Evolutionary conservation across 2,888 invertebrate genomes (phyloP).

Genomic region (Silvanus unidentatus): DNA sequence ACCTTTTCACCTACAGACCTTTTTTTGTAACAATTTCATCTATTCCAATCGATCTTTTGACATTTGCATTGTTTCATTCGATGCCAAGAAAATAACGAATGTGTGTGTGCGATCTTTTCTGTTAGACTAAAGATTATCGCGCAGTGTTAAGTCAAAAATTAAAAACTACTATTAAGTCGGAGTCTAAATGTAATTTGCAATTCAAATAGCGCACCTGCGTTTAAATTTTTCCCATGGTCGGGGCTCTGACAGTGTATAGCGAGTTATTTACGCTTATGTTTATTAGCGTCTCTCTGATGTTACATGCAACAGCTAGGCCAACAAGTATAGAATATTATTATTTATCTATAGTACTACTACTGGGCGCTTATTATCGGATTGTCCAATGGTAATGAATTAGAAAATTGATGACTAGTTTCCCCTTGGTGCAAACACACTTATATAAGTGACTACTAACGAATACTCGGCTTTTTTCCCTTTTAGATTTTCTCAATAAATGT

Average conservation of each 20-base stretch:
- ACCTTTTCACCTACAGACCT: conserved; percentile 4
- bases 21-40: too few species aligned
- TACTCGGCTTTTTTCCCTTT: too few species aligned
- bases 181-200: conserved; percentile 39
- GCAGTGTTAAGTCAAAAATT: conserved; percentile 22
- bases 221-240: conserved; percentile 42
- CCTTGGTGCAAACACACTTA: too few species aligned
- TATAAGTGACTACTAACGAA: too few species aligned
- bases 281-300: conserved; percentile 39
- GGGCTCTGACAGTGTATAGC: conserved; percentile 27
- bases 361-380: conserved; percentile 5
- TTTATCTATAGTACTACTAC: conserved; percentile 12
- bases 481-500: too few species aligned
- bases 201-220: conserved; percentile 48
- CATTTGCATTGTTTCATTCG: too few species aligned
- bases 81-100: too few species aligned
- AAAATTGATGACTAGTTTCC: conserved; percentile 3
- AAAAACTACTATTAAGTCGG: conserved; percentile 12
- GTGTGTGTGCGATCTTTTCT: too few species aligned
- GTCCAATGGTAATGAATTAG: conserved; percentile 6
- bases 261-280: conserved; percentile 42
- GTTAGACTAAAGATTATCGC: conserved; percentile 3
- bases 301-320: conserved; percentile 25
- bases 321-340: conserved; percentile 22
- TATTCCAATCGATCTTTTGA: too few species aligned